These are phyloP conservation scores for Synanthedon vespiformis DNA, from an alignment of 2,888 invertebrate species.

Conservation along the genomic window DNA sequence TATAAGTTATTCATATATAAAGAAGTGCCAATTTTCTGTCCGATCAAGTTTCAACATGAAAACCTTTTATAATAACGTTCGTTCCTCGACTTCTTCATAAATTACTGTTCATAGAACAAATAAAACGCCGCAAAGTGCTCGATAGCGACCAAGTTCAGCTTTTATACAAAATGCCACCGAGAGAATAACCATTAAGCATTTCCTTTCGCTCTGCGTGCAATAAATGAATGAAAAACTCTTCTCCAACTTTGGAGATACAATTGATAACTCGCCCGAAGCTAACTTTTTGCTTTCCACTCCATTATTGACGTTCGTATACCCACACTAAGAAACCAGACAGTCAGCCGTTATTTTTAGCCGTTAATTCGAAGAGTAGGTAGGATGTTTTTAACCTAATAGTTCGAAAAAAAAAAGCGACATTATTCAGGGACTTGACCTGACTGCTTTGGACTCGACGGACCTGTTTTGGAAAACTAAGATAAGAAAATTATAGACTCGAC, in stretches of 20 bases:
- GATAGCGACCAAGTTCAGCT: slow-evolving; percentile 42
- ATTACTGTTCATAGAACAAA: slow-evolving; percentile 34
- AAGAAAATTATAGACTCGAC: no score
- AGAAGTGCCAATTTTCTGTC: background rate
- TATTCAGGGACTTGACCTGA: no score
- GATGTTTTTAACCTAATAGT: background rate
- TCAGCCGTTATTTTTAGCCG: background rate
- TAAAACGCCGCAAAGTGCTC: slow-evolving; percentile 30
- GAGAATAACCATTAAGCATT: slow-evolving; percentile 55
- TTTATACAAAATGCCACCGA: slow-evolving; percentile 41
- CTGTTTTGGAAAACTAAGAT: no score
- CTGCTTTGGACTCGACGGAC: no score
- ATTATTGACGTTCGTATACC: slow-evolving; percentile 37
- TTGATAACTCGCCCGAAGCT: slow-evolving; percentile 53
- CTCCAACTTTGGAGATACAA: slow-evolving; percentile 49
- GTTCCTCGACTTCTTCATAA: slow-evolving; percentile 8
- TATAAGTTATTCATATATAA: no score
- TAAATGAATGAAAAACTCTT: slow-evolving; percentile 56
- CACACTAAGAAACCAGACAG: background rate
- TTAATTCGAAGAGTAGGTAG: background rate
- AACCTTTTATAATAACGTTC: background rate
- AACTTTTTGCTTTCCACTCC: slow-evolving; percentile 51
- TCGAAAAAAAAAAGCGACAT: background rate
- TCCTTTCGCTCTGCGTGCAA: slow-evolving; percentile 46
- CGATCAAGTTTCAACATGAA: background rate